phyloP scores from a whole-genome alignment of 2,797 vertebrate species.

The Halcyon badia region DNA sequence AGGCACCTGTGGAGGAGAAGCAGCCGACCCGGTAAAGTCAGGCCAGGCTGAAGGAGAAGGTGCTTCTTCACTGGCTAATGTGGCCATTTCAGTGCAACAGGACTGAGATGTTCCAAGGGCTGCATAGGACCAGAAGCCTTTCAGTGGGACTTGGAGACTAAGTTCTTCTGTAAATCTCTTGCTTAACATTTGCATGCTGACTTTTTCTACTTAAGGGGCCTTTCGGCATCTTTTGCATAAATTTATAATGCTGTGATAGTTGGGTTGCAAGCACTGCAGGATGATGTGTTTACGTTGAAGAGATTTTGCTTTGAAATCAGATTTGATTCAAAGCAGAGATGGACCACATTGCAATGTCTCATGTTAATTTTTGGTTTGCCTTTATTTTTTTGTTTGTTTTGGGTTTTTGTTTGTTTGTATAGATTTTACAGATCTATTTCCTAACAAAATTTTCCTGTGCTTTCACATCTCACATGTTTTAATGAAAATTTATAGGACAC shows the following conservation, averaged over 20 bases:
- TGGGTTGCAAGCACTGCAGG: not conserved
- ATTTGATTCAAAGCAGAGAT: not conserved
- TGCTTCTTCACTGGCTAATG: not conserved
- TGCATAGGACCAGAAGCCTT: rapidly evolving
- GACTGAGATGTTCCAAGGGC: not conserved
- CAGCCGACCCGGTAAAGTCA: not conserved
- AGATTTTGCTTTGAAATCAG: not conserved
- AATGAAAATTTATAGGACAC: not conserved
- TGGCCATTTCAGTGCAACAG: not conserved
- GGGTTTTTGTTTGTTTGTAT: not conserved
- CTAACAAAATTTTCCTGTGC: not conserved
- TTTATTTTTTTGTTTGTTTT: too few relatives aligned
- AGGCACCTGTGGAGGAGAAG: rapidly evolving
- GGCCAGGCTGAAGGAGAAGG: not conserved
- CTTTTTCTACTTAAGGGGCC: slow-evolving; percentile 34
- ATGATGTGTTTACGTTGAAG: not conserved
- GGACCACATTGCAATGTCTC: not conserved
- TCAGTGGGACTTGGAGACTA: not conserved
- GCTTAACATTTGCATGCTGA: not conserved
- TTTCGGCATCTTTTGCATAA: not conserved
- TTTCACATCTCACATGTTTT: not conserved
- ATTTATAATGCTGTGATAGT: not conserved
- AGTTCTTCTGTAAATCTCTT: not conserved
- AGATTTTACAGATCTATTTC: not conserved
- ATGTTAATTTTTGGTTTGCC: not conserved